Evolutionary conservation across 2,797 vertebrate genomes (phyloP).

Genomic region (Nyctalus aviator): DNA sequence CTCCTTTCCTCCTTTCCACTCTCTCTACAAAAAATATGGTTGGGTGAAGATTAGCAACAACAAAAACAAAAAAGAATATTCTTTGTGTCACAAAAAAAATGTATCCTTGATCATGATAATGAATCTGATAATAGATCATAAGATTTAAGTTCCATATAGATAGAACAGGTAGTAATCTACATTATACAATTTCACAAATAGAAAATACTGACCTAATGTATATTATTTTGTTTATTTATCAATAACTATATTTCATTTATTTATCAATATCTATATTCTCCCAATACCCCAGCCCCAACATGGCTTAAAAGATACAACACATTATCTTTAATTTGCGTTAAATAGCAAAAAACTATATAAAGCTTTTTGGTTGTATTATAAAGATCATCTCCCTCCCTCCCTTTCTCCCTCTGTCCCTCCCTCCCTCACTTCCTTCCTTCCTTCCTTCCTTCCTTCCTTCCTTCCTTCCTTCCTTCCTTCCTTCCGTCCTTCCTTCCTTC

Average conservation of each 20-base stretch:
- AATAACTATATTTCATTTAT: background rate
- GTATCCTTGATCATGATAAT: background rate
- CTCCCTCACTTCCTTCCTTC: no score
- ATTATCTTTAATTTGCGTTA: background rate
- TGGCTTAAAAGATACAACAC: background rate
- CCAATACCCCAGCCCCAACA: background rate
- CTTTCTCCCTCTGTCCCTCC: no score
- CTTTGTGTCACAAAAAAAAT: constrained; percentile 18
- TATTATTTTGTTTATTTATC: background rate
- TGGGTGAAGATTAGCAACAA: no score
- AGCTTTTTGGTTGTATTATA: background rate
- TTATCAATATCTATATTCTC: background rate
- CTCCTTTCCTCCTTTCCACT: no score
- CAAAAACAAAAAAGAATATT: no score
- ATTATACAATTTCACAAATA: constrained; percentile 1
- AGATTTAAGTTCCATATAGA: background rate
- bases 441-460: no score
- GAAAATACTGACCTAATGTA: background rate
- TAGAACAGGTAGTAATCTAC: background rate
- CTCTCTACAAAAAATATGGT: no score
- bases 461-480: no score
- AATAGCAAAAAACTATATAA: background rate
- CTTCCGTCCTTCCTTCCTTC: no score
- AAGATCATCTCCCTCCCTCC: no score
- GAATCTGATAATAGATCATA: background rate